phyloP scores from a whole-genome alignment of 2,113 vertebrate species.

The Mustela lutreola region DNA sequence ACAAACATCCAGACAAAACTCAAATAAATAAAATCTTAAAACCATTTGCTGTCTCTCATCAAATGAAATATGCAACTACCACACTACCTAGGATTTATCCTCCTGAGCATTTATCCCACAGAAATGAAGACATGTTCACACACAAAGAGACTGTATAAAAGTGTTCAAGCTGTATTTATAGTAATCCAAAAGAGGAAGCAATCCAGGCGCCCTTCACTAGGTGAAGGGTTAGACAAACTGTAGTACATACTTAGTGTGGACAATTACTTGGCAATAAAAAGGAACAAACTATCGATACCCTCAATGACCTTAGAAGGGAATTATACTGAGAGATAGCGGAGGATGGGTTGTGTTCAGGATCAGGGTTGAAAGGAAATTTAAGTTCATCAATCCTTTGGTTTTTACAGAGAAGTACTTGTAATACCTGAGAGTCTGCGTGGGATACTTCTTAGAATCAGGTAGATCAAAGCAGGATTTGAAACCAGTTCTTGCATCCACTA shows the following conservation, averaged over 20 bases:
- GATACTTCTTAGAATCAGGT: background rate
- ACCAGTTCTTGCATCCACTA: background rate
- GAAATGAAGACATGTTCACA: background rate
- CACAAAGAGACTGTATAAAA: background rate
- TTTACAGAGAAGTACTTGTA: background rate
- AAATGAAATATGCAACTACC: background rate
- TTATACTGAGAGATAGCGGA: background rate
- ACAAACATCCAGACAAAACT: background rate
- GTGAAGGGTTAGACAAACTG: background rate
- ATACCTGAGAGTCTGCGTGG: no score
- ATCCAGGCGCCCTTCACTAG: background rate
- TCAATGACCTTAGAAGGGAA: background rate
- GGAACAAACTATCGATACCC: background rate
- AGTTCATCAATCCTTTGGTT: background rate
- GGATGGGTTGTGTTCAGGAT: background rate
- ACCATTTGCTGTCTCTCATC: background rate
- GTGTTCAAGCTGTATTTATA: background rate
- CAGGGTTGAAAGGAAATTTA: background rate
- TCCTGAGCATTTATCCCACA: background rate
- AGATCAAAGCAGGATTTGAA: background rate
- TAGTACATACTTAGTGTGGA: background rate
- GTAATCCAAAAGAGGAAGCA: background rate
- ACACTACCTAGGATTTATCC: background rate
- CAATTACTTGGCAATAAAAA: background rate
- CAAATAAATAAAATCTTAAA: background rate